Evolutionary conservation across 2,113 vertebrate genomes (phyloP), one percentile per base, ranked within the genome.

Genomic region (Motacilla tschutschensis): DNA sequence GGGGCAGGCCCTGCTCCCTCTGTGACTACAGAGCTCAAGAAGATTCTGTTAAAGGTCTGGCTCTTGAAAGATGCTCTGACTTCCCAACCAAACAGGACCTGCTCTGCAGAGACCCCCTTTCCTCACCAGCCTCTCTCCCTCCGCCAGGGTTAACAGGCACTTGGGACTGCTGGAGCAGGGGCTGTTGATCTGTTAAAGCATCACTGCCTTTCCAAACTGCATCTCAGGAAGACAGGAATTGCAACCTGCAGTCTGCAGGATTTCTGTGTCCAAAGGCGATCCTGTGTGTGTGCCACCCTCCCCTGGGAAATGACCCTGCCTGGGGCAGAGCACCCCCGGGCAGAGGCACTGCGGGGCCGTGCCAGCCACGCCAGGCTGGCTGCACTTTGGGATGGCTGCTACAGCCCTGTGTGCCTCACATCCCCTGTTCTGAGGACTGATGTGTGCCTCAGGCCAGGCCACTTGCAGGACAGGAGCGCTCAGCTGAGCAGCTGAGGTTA

Each of bases 311-410:
- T 2, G 9, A 3, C 54, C 38, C 5, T 0, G 12, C 14, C 10
- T 0, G 19, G 24, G 28, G n/a, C 53, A 65, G 50, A 25, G 2
- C 22, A 9, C 35, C 28, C 55, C 9, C 33, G 10, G 58, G 19
- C n/a, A 51, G 36, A 0, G 2, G 54, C 66, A 6, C 50, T 5
- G 33, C 0, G 0, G 47, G n/a, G 7, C 9, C 43, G 8, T 0
- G 7, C 14, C 25, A 35, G 19, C 40, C 6, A 6, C 8, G 43
- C 66, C 3, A 0, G 0, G 29, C 64, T 28, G 20, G 1, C 53
- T 64, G 64, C 0, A 1, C 79, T n/a, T 3, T 7, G 58, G 28
- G 9, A 0, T 0, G 24, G 8, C 86, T 70, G 70, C 43, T 47
- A 35, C 33, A 19, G 60, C 18, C 10, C 75, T 7, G 33, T 6